Evolutionary conservation across 2,888 invertebrate genomes (phyloP).

Genomic region (Cryptocheilus praepositus): DNA sequence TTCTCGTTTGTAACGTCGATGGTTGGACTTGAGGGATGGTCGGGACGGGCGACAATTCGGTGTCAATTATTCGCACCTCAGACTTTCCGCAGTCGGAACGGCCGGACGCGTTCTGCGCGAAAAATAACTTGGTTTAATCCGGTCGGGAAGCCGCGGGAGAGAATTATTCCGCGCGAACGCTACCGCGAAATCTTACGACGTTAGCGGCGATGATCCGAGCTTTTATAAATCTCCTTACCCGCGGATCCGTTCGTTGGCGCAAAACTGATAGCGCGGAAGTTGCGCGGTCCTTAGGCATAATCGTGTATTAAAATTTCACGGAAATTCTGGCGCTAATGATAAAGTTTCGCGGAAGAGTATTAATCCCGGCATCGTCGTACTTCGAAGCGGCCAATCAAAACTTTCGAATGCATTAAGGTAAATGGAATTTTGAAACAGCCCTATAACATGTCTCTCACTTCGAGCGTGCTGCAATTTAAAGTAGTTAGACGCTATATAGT

Average conservation of each 20-base stretch:
- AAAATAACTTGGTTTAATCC: neutral
- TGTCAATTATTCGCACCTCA: conserved; percentile 34
- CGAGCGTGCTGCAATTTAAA: conserved; percentile 3
- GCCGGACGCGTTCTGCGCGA: too few relatives aligned
- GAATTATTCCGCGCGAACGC: too few relatives aligned
- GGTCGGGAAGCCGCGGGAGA: neutral
- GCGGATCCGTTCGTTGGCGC: too few relatives aligned
- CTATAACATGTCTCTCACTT: conserved; percentile 12
- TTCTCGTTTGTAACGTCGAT: conserved; percentile 18
- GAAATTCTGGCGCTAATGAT: conserved; percentile 20
- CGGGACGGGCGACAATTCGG: conserved; percentile 15
- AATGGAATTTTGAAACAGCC: conserved; percentile 48
- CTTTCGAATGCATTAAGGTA: conserved; percentile 43
- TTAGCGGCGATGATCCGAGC: too few relatives aligned
- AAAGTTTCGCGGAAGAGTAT: conserved; percentile 33
- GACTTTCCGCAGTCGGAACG: too few relatives aligned
- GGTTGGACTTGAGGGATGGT: conserved; percentile 1
- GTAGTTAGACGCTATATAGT: neutral
- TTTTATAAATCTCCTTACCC: too few relatives aligned
- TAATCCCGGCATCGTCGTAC: conserved; percentile 21
- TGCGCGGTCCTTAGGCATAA: too few relatives aligned
- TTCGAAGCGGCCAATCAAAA: conserved; percentile 44
- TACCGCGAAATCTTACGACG: too few relatives aligned
- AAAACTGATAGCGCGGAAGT: too few relatives aligned
- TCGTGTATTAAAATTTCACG: conserved; percentile 22